These are phyloP conservation scores for Malacoraja senta DNA, from an alignment of 2,797 vertebrate genomes.

Conservation along the genomic window DNA sequence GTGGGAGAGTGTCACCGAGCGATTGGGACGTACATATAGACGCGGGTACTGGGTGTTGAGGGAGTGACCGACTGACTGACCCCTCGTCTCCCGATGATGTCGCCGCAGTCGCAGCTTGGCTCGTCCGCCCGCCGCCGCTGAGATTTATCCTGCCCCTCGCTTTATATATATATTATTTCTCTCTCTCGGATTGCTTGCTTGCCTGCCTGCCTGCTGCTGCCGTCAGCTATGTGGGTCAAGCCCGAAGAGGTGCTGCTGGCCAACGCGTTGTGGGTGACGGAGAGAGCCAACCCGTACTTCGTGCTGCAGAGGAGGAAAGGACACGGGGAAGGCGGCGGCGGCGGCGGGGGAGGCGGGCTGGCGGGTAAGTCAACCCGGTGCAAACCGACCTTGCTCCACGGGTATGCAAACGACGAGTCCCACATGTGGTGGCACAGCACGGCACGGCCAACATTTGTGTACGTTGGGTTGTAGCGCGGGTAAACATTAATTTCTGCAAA, in stretches of 20 bases:
- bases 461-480: neutral
- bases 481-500: neutral
- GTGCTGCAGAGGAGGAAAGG: conserved; percentile 85
- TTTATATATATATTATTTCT: too few species aligned
- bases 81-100: neutral
- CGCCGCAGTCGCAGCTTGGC: neutral
- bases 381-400: neutral
- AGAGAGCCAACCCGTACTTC: conserved; percentile 92
- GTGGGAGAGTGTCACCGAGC: too few species aligned
- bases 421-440: neutral
- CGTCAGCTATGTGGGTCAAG: conserved; percentile 79
- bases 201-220: neutral
- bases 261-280: conserved; percentile 73
- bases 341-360: conserved; percentile 67
- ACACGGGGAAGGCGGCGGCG: conserved; percentile 79
- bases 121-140: neutral
- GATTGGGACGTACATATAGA: neutral
- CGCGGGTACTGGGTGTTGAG: neutral
- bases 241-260: conserved; percentile 92
- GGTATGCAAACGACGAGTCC: neutral
- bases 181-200: neutral
- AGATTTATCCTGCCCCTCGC: neutral
- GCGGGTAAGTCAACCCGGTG: conserved; percentile 66
- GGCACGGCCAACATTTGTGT: neutral
- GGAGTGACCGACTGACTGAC: neutral